Base-by-base conservation (phyloP, 2,113 vertebrate genomes). In the Stegostoma tigrinum region DNA sequence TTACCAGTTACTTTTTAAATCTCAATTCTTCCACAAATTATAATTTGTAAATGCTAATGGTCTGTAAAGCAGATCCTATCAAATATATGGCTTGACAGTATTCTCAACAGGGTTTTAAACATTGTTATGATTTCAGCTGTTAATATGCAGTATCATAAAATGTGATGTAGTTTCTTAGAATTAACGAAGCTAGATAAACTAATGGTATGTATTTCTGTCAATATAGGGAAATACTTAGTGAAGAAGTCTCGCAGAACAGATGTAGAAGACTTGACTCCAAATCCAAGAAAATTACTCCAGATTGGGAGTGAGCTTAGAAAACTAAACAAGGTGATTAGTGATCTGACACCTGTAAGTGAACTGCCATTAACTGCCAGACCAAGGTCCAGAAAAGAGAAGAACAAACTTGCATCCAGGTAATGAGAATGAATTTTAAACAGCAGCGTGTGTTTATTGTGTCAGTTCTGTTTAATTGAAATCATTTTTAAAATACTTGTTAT, bases 191-290 rank as follows among this genome's bases (percentile, higher is more conserved):
- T 38, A n/a, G 15, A 93, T 93, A 45, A 93, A n/a, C 89, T 91
- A 91, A 93, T 66, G 6, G 64, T 93, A 38, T 93, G 87, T 96
- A 96, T 96, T 2, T 96, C 94, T 94, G 61, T 96, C 96, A 21
- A 75, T 96, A 72, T 96, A 99, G 99, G 99, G 87, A 99, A 99
- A 97, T 99, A 99, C 2, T 98, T 98, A 96, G 98, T 99, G 93
- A 99, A 99, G 98, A 99, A 99, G 96, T 99, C 99, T 17, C 98
- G 99, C 55, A 98, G 99, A 96, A 99, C 99, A 1, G 99, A 99
- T 94, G 99, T 99, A 80, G 99, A 99, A 97, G 99, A 99, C 96
- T 97, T 99, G 96, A 99, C 99, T 96, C 99, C 99, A 80, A 99
- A 99, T 96, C 99, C 99, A 52, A 98, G 98, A 85, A 99, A 99